Base-by-base conservation (phyloP, 2,797 vertebrate genomes). In the Betta splendens region DNA sequence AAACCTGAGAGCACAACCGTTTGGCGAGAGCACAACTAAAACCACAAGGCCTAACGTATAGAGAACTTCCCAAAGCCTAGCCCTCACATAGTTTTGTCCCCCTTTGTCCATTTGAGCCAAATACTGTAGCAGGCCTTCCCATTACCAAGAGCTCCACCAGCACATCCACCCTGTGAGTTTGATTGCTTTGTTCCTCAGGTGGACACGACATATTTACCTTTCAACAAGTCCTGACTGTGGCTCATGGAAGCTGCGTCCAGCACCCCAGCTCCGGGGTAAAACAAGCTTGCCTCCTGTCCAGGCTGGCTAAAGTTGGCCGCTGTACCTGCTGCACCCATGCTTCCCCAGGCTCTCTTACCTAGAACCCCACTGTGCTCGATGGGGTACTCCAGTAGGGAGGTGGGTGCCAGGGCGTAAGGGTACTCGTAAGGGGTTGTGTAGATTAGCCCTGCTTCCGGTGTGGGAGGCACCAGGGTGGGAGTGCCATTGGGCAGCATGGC, bases 311-410 rank as follows among this genome's bases (percentile, higher is more conserved):
- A 89, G 87, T 10, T 76, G 84, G 56, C 25, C 52, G 78, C 40
- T 71, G 83, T 70, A 81, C 83, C 84, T 52, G 85, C 80, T 18
- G 77, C 74, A 69, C 86, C 85, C 69, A 89, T 75, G 87, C 86
- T 82, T 37, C 83, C 89, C 90, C 90, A 92, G 75, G 84, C 81
- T 83, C 91, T 89, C 93, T 93, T 93, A 93, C 93, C 92, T 93
- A 93, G 90, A 90, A 94, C 92, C 87, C 92, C 92, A 85, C 85
- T 89, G 86, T 92, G 92, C 72, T 94, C 93, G 66, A 94, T 89
- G 84, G 93, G 93, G 86, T 94, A 94, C 89, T 94, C 93, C 91
- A 94, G 87, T 83, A 94, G 87, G 69, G 93, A 94, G 67, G 92
- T 90, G 87, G 92, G 93, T 37, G 93, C 92, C 91, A 93, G 89